Evolutionary conservation across 2,888 invertebrate species (phyloP).

Genomic region (Lacanobia oleracea): DNA sequence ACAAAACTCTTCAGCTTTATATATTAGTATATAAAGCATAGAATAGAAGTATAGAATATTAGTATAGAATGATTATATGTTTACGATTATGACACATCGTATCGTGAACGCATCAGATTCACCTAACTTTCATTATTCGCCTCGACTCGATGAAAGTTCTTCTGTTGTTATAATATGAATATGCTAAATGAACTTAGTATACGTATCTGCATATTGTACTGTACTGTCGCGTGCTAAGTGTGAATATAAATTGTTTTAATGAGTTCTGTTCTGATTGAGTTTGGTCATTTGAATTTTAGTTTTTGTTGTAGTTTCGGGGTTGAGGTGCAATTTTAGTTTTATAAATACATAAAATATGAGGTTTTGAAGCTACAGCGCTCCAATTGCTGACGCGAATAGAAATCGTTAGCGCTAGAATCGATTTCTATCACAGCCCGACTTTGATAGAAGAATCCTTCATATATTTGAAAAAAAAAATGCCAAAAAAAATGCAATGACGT

Average conservation of each 20-base stretch:
- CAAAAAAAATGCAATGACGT: too few species aligned
- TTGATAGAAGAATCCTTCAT: too few species aligned
- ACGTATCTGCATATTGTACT: conserved; percentile 49
- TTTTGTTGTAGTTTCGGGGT: conserved; percentile 8
- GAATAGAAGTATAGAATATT: too few species aligned
- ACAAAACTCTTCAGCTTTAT: too few species aligned
- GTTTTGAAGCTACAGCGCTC: neutral
- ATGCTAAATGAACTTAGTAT: conserved; percentile 75
- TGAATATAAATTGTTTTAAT: conserved; percentile 46
- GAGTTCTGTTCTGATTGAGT: conserved; percentile 40
- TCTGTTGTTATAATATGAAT: conserved; percentile 74
- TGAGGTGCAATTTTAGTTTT: neutral
- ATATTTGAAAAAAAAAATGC: too few species aligned
- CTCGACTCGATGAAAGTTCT: conserved; percentile 77
- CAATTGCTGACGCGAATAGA: too few species aligned
- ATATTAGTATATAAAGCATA: too few species aligned
- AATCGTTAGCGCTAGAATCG: too few species aligned
- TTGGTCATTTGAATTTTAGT: conserved; percentile 44
- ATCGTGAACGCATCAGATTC: conserved; percentile 67
- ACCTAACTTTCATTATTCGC: conserved; percentile 74
- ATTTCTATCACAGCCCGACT: too few species aligned
- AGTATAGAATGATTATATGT: too few species aligned
- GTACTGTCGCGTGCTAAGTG: conserved; percentile 56
- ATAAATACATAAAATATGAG: neutral
- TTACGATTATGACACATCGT: conserved; percentile 50